phyloP scores from a whole-genome alignment of 2,113 vertebrate genomes.

The Hassar affinis region DNA sequence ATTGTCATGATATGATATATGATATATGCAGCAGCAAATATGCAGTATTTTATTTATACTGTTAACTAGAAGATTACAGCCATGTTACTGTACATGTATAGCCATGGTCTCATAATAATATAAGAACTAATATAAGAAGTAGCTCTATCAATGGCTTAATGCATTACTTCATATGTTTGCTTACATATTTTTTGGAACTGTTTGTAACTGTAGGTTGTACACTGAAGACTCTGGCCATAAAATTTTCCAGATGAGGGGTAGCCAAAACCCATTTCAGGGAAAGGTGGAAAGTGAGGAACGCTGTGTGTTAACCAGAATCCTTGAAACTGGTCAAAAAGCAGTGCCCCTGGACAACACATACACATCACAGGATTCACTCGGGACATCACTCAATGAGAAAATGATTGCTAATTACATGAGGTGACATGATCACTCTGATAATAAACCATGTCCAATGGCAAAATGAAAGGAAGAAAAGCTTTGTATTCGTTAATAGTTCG shows the following conservation, averaged over 20 bases:
- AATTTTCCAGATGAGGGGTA: conserved; percentile 80
- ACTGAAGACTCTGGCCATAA: conserved; percentile 81
- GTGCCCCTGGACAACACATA: conserved; percentile 71
- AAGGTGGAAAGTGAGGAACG: conserved; percentile 84
- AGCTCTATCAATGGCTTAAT: background rate
- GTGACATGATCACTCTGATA: background rate
- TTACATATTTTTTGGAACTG: conserved; percentile 82
- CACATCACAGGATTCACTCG: conserved; percentile 10
- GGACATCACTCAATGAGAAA: background rate
- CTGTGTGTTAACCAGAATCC: conserved; percentile 91
- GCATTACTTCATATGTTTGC: conserved; percentile 33
- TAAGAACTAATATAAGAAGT: background rate
- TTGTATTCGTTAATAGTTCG: background rate
- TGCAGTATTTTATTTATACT: background rate
- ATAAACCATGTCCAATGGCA: background rate
- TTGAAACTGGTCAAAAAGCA: conserved; percentile 81
- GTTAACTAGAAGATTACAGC: background rate
- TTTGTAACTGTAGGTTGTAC: conserved; percentile 79
- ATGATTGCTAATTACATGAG: background rate
- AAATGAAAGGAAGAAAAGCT: background rate
- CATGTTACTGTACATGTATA: background rate
- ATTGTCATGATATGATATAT: background rate
- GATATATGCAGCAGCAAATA: background rate
- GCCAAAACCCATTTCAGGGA: conserved; percentile 77
- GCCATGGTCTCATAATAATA: background rate